Base-by-base conservation (phyloP, 37 sponge, comb jelly and placozoan genomes). In the Lycopodina hypogea region DNA sequence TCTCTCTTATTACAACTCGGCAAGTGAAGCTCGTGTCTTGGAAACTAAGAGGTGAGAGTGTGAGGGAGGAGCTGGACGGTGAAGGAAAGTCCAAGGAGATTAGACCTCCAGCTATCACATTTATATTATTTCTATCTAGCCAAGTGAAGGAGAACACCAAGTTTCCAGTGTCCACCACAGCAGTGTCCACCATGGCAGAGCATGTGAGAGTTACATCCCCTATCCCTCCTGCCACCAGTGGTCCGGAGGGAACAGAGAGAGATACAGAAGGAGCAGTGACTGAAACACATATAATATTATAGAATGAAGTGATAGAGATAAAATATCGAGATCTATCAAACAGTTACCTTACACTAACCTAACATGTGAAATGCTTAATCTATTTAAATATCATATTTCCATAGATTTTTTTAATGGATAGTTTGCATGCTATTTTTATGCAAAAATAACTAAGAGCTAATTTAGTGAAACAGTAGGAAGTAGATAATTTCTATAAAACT, bases 231-330 rank as follows among this genome's bases (percentile, higher is more conserved):
- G 56, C 56, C 19, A 35, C 19, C 6, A 34, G 58, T 3, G 37
- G 34, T 32, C 57, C 56, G 30, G 74, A 26, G 35, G 34, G 57
- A 35, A 56, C 57, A 11, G 74, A 29, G 34, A 74, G 15, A 22
- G 21, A 40, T 37, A 74, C 57, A 74, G 9, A 11, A 29, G 74
- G 74, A 56, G 38, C 14, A 34, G 74, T 14, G 57, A 74, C 74
- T 74, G 74, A 2, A 34, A 6, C 48, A 45, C 48, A 45, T 12
- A 9, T n/a, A n/a, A n/a, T n/a, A 45, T 9, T 12, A 45, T 45
- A 45, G 48, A n/a, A n/a, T n/a, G n/a, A n/a, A n/a, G n/a, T n/a
- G n/a, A n/a, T n/a, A n/a, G n/a, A n/a, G n/a, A n/a, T n/a, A n/a
- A n/a, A n/a, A n/a, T n/a, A n/a, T n/a, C n/a, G n/a, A n/a, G n/a